Evolutionary conservation across 2,113 vertebrate genomes (phyloP), one percentile per base, ranked within the genome.

Genomic region (Nestor notabilis): DNA sequence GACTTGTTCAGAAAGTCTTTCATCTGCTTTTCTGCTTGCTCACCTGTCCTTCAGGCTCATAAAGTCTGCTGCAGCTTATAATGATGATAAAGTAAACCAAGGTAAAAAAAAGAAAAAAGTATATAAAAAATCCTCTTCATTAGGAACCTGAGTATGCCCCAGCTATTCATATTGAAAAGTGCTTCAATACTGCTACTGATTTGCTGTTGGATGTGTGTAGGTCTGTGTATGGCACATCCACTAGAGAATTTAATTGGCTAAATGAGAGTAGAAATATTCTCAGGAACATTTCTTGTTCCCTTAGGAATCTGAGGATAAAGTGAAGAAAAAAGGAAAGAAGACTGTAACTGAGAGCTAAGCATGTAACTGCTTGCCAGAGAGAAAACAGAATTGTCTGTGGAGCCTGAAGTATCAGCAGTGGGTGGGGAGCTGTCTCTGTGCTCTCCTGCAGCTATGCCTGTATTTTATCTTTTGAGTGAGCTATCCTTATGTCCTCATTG

Each of bases 111-210:
- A n/a, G n/a, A 39, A 65, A 55, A 23, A 47, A 3, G 11, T 52
- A 47, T 76, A 72, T 64, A 52, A 52, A 95, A 89, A 96, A 86
- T 72, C 55, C 46, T 70, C 60, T 94, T 96, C 60, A 64, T 95
- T 93, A 92, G 60, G 31, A 85, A 56, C 13, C 56, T 33, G 31
- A 78, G 63, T 64, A 35, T 88, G 37, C 41, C 65, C n/a, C 35
- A 43, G 53, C 20, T 90, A 74, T 74, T 88, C 49, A 19, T 83
- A 77, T 4, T 86, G 68, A 77, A 64, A 88, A 92, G 66, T 25
- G 7, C 29, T 77, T 95, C 80, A 86, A 28, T 75, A n/a, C 35
- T 89, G 35, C 39, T 64, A 43, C 52, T 35, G 74, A 49, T 94
- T 68, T 79, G 68, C 43, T 85, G 61, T 71, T 84, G 52, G 74